Evolutionary conservation across 2,888 invertebrate genomes (phyloP).

Genomic region (Drosophila melanosoma): DNA sequence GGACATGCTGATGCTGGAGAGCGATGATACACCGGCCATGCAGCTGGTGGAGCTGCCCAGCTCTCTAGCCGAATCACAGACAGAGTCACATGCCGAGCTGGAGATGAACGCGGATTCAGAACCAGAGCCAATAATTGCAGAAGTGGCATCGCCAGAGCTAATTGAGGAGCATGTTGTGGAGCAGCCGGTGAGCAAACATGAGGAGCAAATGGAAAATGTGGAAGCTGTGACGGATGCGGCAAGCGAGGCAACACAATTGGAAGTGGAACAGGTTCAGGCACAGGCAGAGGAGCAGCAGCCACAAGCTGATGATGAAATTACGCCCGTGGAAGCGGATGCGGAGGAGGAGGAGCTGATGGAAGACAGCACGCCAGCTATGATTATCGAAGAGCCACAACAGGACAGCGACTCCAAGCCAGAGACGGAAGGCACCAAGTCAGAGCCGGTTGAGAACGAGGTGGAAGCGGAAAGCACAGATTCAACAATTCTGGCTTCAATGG

Average conservation of each 20-base stretch:
- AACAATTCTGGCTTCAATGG: constrained; percentile 46
- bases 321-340: not conserved
- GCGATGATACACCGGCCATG: constrained; percentile 71
- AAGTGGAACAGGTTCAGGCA: not conserved
- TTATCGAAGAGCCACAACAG: constrained; percentile 20
- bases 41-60: constrained; percentile 72
- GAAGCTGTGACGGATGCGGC: constrained; percentile 40
- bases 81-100: constrained; percentile 14
- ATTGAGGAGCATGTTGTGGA: constrained; percentile 65
- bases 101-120: constrained; percentile 14
- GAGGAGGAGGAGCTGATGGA: constrained; percentile 8
- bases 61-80: constrained; percentile 36
- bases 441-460: constrained; percentile 35
- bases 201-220: constrained; percentile 61
- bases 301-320: constrained; percentile 12
- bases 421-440: constrained; percentile 20
- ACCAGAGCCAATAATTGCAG: constrained; percentile 9
- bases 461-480: constrained; percentile 59
- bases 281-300: constrained; percentile 10
- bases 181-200: constrained; percentile 54
- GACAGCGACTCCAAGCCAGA: not conserved
- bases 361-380: constrained; percentile 8
- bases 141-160: constrained; percentile 44
- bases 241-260: constrained; percentile 44
- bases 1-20: constrained; percentile 82